Evolutionary conservation across 2,888 invertebrate species (phyloP).

Genomic region (Ochropacha duplaris): DNA sequence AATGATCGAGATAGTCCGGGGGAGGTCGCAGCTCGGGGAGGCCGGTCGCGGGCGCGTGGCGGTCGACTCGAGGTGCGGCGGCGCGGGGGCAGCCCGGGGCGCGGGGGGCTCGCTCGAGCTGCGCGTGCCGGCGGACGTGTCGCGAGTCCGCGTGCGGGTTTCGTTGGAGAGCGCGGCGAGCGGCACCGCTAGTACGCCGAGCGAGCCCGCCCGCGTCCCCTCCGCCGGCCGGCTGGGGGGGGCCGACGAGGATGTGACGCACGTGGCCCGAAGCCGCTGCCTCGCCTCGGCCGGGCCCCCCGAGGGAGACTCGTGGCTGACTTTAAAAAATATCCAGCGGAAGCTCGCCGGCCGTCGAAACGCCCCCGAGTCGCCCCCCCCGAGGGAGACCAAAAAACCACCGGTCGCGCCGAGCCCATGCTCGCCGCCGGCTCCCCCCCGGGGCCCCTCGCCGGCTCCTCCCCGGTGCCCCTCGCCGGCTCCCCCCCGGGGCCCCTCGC

Average conservation of each 20-base stretch:
- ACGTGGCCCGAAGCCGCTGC: background rate
- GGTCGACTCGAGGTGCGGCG: background rate
- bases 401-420: background rate
- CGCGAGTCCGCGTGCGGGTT: conserved; percentile 27
- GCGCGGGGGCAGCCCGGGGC: background rate
- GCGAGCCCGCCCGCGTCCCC: background rate
- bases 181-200: background rate
- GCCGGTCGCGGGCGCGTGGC: conserved; percentile 44
- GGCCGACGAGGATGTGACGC: background rate
- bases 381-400: background rate
- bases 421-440: background rate
- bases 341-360: conserved; percentile 19
- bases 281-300: background rate
- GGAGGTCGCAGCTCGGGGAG: conserved; percentile 25
- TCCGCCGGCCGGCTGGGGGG: background rate
- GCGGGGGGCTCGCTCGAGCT: conserved; percentile 23
- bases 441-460: background rate
- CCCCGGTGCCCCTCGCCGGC: background rate
- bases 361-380: background rate
- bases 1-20: conserved; percentile 14
- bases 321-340: conserved; percentile 30
- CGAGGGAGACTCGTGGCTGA: conserved; percentile 28
- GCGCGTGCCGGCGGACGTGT: conserved; percentile 31
- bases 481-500: background rate
- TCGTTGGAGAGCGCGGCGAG: conserved; percentile 12